Base-by-base conservation (phyloP, 1,140 invertebrate genomes). In the Philotrypesis tridentata region DNA sequence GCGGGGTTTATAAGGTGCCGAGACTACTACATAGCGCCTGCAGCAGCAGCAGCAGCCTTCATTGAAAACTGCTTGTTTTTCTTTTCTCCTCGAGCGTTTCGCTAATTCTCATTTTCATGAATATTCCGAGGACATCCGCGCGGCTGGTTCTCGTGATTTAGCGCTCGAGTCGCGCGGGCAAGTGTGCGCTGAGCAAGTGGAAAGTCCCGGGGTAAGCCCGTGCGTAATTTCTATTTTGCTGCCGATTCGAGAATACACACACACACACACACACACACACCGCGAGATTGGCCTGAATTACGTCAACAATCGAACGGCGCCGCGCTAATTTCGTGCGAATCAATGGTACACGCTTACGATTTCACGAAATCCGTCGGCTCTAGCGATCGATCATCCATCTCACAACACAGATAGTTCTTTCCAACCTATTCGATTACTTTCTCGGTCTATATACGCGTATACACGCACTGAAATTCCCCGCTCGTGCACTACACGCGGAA, bases 201-300 rank as follows among this genome's bases (percentile, higher is more conserved):
- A 67, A 77, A 77, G 37, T 67, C 60, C 31, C 11, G 61, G 27
- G 33, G 37, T 48, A 67, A 67, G 33, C 29, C 1, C 25, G 48
- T 67, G 33, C 29, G 14, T 77, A 63, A 67, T 77, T 65, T 77
- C 63, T 48, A 77, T 67, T 67, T 67, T 77, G 27, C 40, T 23
- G 48, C 7, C 4, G 61, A 21, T 12, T 40, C 27, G 40, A 76
- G 65, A 76, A 65, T 76, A 76, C 23, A 33, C 17, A n/a, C n/a
- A n/a, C n/a, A n/a, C n/a, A n/a, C n/a, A n/a, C n/a, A n/a, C n/a
- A n/a, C n/a, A n/a, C n/a, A n/a, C n/a, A n/a, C n/a, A n/a, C n/a
- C n/a, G n/a, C n/a, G n/a, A n/a, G n/a, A 67, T 77, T 37, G 63
- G 63, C 75, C 75, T 21, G 29, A 67, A 77, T 77, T 65, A n/a